These are phyloP conservation scores for Macquaria australasica DNA, from an alignment of 2,113 vertebrate genomes.

Conservation along the genomic window DNA sequence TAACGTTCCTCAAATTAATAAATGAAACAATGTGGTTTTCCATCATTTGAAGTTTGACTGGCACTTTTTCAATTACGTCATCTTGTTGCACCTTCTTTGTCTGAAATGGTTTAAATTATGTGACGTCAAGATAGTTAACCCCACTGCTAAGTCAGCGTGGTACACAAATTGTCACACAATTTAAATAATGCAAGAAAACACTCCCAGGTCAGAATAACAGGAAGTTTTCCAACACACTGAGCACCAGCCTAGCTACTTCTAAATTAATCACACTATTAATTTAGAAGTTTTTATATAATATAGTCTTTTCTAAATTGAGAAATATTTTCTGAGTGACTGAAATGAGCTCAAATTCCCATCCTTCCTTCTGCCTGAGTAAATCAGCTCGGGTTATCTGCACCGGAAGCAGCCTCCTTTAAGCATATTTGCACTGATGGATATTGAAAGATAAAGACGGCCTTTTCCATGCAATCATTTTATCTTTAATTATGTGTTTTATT, in stretches of 20 bases:
- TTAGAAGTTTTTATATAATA: not conserved
- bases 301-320: not conserved
- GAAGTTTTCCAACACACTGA: not conserved
- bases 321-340: constrained; percentile 3
- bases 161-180: too few species aligned
- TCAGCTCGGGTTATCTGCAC: constrained; percentile 66
- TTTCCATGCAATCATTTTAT: constrained; percentile 80
- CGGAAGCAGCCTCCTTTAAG: constrained; percentile 72
- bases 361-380: constrained; percentile 17
- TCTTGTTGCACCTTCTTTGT: too few species aligned
- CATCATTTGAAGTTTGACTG: too few species aligned
- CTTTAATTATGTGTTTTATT: constrained; percentile 83
- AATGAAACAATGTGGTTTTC: too few species aligned
- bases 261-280: not conserved
- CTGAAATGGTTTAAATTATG: too few species aligned
- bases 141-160: not conserved
- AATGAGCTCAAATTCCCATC: constrained; percentile 26
- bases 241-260: not conserved
- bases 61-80: too few species aligned
- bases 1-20: too few species aligned
- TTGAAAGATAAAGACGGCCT: constrained; percentile 71
- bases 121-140: too few species aligned
- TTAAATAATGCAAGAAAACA: not conserved
- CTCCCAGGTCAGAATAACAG: not conserved
- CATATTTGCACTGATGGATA: constrained; percentile 75